These are phyloP conservation scores for Tragelaphus eurycerus DNA, from an alignment of 2,797 vertebrate species.

Conservation along the genomic window DNA sequence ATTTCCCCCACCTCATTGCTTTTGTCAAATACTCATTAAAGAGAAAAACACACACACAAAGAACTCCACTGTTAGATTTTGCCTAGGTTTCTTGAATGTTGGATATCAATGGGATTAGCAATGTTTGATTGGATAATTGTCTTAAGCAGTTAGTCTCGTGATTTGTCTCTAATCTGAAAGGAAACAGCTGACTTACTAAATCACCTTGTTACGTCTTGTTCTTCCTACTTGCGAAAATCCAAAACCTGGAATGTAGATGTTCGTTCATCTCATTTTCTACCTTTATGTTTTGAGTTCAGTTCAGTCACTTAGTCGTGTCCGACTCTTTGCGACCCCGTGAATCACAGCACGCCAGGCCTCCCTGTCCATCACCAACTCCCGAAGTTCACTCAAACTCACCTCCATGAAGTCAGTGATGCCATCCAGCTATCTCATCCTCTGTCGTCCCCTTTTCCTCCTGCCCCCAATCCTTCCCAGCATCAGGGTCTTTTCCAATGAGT, in stretches of 20 bases:
- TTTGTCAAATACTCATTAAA: slow-evolving; percentile 55
- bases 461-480: too few species aligned
- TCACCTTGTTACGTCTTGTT: neutral
- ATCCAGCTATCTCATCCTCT: too few species aligned
- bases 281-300: neutral
- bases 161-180: slow-evolving; percentile 25
- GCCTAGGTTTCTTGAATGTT: slow-evolving; percentile 31
- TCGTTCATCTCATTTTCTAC: neutral
- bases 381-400: too few species aligned
- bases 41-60: slow-evolving; percentile 50
- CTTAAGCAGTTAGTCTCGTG: neutral
- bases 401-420: too few species aligned
- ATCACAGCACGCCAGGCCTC: too few species aligned
- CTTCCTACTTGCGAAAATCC: neutral
- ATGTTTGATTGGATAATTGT: slow-evolving; percentile 45
- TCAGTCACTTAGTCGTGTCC: too few species aligned
- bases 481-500: too few species aligned
- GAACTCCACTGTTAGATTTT: slow-evolving; percentile 29
- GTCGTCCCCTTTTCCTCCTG: too few species aligned
- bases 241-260: neutral
- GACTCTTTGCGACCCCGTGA: too few species aligned
- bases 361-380: too few species aligned
- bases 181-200: neutral
- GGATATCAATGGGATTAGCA: slow-evolving; percentile 49
- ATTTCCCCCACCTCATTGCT: neutral